Percentiles rank a stretch among this genome's conserved stretches.
Conservation (phyloP, 2,113 vertebrate species). For the Grus americana region DNA sequence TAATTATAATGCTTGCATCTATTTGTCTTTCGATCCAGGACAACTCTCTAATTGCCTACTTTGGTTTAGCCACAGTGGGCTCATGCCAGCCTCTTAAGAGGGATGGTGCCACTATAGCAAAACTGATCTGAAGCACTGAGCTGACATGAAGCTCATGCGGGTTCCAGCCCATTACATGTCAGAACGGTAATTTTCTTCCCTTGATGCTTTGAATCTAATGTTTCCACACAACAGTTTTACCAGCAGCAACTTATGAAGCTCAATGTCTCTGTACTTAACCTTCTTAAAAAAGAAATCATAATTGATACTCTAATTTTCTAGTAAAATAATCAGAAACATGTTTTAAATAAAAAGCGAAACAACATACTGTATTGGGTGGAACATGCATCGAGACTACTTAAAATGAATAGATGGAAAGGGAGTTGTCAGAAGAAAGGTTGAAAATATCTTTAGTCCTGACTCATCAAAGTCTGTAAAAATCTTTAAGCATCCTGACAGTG, state of each 20-base stretch:
- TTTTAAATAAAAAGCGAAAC: neutral
- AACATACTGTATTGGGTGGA: neutral
- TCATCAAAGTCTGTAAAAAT: neutral
- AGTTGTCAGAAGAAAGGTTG: neutral
- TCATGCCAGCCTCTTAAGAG: neutral
- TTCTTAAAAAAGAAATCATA: neutral
- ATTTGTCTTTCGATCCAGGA: neutral
- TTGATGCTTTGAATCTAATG: neutral
- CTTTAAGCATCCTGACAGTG: neutral
- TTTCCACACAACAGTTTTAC: neutral
- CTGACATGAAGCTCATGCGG: neutral
- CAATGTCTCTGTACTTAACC: neutral
- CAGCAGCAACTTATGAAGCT: neutral
- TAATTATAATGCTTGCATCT: neutral
- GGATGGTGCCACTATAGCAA: neutral
- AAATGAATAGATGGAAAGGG: neutral
- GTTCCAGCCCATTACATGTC: neutral
- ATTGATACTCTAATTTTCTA: neutral
- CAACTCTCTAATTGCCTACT: neutral
- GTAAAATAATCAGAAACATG: neutral
- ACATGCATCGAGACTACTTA: neutral
- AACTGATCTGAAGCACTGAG: neutral
- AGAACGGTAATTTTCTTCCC: neutral
- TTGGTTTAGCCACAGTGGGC: neutral
- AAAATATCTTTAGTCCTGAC: neutral